Percentiles rank a stretch among this genome's conserved stretches.
Evolutionary conservation across 2,797 vertebrate genomes (phyloP).

Genomic region (Micrastur ruficollis): DNA sequence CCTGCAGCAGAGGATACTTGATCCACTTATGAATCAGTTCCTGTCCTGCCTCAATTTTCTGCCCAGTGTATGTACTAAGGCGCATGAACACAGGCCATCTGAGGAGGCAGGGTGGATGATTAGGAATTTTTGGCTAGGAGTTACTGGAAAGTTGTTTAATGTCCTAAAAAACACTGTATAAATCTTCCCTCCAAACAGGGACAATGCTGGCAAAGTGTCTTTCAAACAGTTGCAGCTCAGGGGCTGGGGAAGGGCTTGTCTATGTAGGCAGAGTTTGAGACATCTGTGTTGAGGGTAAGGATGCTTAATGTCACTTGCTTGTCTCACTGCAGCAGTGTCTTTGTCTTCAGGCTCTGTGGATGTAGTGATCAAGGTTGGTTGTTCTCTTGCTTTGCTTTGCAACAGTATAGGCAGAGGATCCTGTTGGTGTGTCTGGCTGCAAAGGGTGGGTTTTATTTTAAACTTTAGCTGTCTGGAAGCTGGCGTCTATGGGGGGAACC

Average conservation of each 20-base stretch:
- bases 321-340: not conserved
- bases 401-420: not conserved
- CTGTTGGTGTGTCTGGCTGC: not conserved
- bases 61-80: not conserved
- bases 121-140: constrained; percentile 11
- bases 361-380: not conserved
- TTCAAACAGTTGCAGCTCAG: not conserved
- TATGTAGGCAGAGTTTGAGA: not conserved
- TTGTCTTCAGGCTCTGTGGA: not conserved
- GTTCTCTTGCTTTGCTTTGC: not conserved
- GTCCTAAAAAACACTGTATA: not conserved
- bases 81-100: not conserved
- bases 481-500: not conserved
- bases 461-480: not conserved
- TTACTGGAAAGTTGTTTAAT: constrained; percentile 9
- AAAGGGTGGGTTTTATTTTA: not conserved
- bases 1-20: not conserved
- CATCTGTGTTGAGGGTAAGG: not conserved
- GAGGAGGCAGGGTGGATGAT: constrained; percentile 17
- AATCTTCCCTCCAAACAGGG: not conserved
- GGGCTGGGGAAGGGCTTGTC: not conserved
- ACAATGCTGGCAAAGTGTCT: constrained; percentile 19
- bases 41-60: constrained; percentile 15
- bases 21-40: constrained; percentile 40
- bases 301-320: not conserved